Conservation (phyloP, 2,888 invertebrate species). For the Phrixothrix hirtus region DNA sequence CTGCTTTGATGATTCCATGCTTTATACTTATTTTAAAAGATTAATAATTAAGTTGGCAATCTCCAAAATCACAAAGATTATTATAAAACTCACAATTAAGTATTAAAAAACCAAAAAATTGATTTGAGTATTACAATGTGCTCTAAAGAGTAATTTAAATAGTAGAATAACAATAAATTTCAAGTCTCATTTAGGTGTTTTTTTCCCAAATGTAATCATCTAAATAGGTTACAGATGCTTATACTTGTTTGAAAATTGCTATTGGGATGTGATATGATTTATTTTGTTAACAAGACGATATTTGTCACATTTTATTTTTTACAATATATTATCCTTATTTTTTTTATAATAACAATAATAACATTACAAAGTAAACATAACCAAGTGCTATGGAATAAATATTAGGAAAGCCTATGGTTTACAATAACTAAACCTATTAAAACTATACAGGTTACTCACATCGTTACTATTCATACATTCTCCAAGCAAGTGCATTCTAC, state of each 20-base stretch:
- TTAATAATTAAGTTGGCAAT: too few relatives aligned
- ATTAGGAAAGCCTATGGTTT: conserved; percentile 41
- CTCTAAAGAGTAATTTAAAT: too few relatives aligned
- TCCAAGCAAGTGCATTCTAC: conserved; percentile 29
- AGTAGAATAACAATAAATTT: too few relatives aligned
- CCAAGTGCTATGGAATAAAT: conserved; percentile 38
- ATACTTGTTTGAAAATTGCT: conserved; percentile 3
- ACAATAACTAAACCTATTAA: conserved; percentile 28
- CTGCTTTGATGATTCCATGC: too few relatives aligned
- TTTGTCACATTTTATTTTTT: conserved; percentile 50
- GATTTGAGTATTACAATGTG: too few relatives aligned
- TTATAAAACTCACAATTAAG: too few relatives aligned
- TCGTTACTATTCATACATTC: conserved; percentile 26
- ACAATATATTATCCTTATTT: conserved; percentile 40
- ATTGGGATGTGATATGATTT: conserved; percentile 62
- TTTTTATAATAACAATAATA: conserved; percentile 30
- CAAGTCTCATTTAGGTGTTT: too few relatives aligned
- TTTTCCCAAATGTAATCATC: too few relatives aligned
- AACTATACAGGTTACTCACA: conserved; percentile 30
- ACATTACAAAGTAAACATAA: conserved; percentile 34
- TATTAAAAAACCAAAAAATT: too few relatives aligned
- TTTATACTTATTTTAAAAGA: too few relatives aligned
- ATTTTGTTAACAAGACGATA: conserved; percentile 57
- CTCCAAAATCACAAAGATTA: too few relatives aligned
- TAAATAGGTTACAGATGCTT: too few relatives aligned